Conservation (phyloP, 1,140 invertebrate genomes). For the Rhizoglyphus robini region DNA sequence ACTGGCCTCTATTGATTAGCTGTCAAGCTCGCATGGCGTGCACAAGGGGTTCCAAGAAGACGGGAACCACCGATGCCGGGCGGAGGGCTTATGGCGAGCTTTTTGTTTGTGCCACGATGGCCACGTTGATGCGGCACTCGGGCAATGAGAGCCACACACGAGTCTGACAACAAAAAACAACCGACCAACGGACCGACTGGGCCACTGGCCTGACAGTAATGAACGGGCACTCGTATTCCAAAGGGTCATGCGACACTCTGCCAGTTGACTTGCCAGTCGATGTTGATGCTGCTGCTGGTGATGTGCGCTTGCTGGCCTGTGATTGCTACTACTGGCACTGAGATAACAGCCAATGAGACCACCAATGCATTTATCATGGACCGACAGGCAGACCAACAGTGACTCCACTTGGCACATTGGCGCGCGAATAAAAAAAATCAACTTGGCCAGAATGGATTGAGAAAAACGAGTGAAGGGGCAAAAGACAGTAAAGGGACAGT, state of each 20-base stretch:
- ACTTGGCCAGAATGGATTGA: conserved; percentile 6
- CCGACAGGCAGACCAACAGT: not conserved
- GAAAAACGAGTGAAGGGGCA: not conserved
- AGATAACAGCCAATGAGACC: conserved; percentile 2
- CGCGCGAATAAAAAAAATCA: not conserved
- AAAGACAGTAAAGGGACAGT: not conserved
- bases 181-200: not conserved
- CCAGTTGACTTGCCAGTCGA: not conserved
- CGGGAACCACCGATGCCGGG: too few species aligned
- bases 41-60: conserved; percentile 11
- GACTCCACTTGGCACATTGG: not conserved
- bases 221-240: conserved; percentile 8
- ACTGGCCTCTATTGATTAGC: not conserved
- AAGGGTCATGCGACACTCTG: conserved; percentile 1
- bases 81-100: not conserved
- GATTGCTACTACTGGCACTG: not conserved
- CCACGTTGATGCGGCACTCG: not conserved
- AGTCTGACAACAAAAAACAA: not conserved
- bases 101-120: conserved; percentile 2
- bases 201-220: conserved; percentile 11
- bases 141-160: not conserved
- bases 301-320: not conserved
- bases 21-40: not conserved
- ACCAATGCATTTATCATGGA: conserved; percentile 14
- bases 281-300: not conserved